Percentiles rank a stretch among this genome's conserved stretches.
Conservation (phyloP, 2,797 vertebrate genomes). For the Hybognathus amarus region DNA sequence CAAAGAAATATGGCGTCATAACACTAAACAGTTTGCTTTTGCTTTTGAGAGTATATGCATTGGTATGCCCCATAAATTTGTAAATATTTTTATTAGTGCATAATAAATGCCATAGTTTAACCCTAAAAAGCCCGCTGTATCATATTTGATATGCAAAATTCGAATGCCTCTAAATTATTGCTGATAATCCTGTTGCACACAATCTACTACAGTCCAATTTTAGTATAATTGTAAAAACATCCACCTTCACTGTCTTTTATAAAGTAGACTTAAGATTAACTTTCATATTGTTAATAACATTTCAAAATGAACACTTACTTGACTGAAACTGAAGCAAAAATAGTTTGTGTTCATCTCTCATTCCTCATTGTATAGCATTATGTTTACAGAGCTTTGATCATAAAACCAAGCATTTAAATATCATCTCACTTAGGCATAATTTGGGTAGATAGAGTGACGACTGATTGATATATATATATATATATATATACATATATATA, state of each 20-base stretch:
- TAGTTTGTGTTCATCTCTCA: no score
- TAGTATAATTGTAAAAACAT: no score
- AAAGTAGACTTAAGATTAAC: neutral
- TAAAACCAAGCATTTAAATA: neutral
- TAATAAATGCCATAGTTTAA: neutral
- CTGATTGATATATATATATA: no score
- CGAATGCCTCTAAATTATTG: neutral
- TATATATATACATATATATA: no score
- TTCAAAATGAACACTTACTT: neutral
- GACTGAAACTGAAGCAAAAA: neutral
- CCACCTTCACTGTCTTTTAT: neutral
- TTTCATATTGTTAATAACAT: neutral
- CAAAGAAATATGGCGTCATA: neutral
- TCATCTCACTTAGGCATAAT: neutral
- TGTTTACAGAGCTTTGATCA: neutral
- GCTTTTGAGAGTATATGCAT: neutral
- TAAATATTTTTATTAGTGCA: neutral
- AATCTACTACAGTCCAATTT: rapidly evolving
- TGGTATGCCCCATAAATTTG: neutral
- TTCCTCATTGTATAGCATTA: no score
- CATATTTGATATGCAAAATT: neutral
- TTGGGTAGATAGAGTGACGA: no score
- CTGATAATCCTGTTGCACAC: neutral
- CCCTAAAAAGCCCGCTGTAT: neutral
- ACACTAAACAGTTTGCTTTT: neutral